Conservation (phyloP, 2,888 invertebrate species). For the Drosophila limbata region DNA sequence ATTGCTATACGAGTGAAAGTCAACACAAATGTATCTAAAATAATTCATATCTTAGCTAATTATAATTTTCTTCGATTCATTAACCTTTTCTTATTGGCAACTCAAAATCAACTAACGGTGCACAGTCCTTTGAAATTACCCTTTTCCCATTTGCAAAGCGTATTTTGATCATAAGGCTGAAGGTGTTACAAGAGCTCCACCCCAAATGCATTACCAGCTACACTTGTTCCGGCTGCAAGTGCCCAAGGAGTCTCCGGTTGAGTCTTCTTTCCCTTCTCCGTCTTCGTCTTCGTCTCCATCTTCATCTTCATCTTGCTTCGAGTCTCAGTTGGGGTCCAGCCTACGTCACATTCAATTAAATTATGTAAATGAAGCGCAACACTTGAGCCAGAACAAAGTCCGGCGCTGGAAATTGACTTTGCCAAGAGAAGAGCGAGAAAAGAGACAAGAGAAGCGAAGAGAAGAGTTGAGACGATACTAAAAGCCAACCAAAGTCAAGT, state of each 20-base stretch:
- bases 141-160: neutral
- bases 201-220: conserved; percentile 72
- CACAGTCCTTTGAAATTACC: neutral
- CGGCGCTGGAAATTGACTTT: conserved; percentile 57
- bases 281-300: too few relatives aligned
- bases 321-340: conserved; percentile 24
- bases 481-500: conserved; percentile 11
- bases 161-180: conserved; percentile 7
- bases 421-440: conserved; percentile 27
- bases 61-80: too few relatives aligned
- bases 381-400: conserved; percentile 54
- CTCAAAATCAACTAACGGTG: neutral
- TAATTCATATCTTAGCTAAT: too few relatives aligned
- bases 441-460: neutral
- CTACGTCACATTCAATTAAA: conserved; percentile 82
- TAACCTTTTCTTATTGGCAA: neutral
- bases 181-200: conserved; percentile 69
- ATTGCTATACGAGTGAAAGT: too few relatives aligned
- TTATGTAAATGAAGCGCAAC: conserved; percentile 81
- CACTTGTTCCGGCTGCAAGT: conserved; percentile 57
- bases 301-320: too few relatives aligned
- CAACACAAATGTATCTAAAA: too few relatives aligned
- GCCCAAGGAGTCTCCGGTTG: conserved; percentile 6
- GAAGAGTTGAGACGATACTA: conserved; percentile 22
- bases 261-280: neutral